Evolutionary conservation across 2,113 vertebrate species (phyloP).

Genomic region (Amblyopsis rosae): DNA sequence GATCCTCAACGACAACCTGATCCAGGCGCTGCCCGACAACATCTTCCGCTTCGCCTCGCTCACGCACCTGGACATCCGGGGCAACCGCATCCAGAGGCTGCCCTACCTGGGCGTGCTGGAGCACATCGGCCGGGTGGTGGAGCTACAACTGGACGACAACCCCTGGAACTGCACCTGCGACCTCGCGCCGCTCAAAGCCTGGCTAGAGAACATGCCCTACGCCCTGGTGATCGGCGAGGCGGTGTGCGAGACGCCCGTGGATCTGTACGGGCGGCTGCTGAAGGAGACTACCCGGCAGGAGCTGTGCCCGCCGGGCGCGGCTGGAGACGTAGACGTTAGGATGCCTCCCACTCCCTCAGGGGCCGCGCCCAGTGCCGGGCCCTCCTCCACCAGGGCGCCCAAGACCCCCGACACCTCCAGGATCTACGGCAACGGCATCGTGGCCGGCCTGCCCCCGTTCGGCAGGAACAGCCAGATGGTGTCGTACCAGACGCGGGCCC

Average conservation of each 20-base stretch:
- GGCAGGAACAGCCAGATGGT: conserved; percentile 89
- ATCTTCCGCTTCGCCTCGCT: conserved; percentile 98
- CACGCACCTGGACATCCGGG: conserved; percentile 97
- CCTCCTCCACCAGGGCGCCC: conserved; percentile 86
- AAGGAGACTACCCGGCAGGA: conserved; percentile 98
- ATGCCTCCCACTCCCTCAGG: conserved; percentile 87
- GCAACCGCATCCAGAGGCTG: conserved; percentile 96
- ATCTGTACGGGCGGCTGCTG: conserved; percentile 92
- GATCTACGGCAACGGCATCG: conserved; percentile 95
- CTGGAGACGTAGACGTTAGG: conserved; percentile 91
- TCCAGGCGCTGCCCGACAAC: conserved; percentile 95
- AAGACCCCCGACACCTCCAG: conserved; percentile 94
- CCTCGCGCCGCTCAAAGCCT: conserved; percentile 93
- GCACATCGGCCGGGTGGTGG: conserved; percentile 94
- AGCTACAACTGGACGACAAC: conserved; percentile 95
- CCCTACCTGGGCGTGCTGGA: conserved; percentile 97
- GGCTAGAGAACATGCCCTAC: conserved; percentile 99
- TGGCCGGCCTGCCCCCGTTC: conserved; percentile 86
- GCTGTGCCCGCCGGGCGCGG: conserved; percentile 93
- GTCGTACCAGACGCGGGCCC: conserved; percentile 92
- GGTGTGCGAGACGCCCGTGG: conserved; percentile 95
- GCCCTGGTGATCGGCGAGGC: conserved; percentile 98
- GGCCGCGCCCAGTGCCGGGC: conserved; percentile 82
- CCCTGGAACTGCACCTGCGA: conserved; percentile 99
- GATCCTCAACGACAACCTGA: conserved; percentile 97